Percentiles rank a stretch among this genome's conserved stretches.
Conservation (phyloP, 2,797 vertebrate species). For the Lepus oiostolus region DNA sequence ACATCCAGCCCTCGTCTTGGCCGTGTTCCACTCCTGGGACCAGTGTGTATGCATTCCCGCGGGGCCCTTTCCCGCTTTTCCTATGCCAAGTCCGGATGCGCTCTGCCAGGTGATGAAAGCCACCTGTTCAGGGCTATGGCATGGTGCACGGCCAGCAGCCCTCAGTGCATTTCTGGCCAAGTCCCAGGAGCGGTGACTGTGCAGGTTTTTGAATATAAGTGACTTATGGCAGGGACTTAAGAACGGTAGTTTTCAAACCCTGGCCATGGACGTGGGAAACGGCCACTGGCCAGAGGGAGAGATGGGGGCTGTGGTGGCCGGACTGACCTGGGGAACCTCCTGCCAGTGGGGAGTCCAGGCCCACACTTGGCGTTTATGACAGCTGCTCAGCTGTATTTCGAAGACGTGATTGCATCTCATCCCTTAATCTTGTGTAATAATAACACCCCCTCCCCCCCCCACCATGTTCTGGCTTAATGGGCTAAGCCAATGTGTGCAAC, state of each 20-base stretch:
- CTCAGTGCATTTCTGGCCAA: background rate
- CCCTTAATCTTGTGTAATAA: slow-evolving; percentile 37
- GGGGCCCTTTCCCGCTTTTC: background rate
- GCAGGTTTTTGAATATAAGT: background rate
- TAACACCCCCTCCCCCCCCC: background rate
- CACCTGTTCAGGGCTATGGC: background rate
- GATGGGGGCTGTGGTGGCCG: too few species aligned
- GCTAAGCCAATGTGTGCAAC: too few species aligned
- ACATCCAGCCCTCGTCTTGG: background rate
- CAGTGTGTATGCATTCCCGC: background rate
- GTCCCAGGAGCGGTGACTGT: background rate
- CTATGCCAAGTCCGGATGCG: background rate
- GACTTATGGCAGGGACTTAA: background rate
- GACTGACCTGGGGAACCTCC: background rate
- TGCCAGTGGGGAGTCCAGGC: background rate
- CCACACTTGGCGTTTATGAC: background rate
- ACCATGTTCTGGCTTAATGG: too few species aligned
- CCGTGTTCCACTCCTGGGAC: background rate
- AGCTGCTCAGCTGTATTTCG: background rate
- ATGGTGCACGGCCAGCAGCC: background rate
- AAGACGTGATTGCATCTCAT: background rate
- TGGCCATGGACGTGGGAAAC: background rate
- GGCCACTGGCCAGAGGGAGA: background rate
- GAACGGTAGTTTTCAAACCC: background rate
- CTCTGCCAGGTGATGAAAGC: background rate